Conservation (phyloP, 2,797 vertebrate species). For the Lacerta bilineata region DNA sequence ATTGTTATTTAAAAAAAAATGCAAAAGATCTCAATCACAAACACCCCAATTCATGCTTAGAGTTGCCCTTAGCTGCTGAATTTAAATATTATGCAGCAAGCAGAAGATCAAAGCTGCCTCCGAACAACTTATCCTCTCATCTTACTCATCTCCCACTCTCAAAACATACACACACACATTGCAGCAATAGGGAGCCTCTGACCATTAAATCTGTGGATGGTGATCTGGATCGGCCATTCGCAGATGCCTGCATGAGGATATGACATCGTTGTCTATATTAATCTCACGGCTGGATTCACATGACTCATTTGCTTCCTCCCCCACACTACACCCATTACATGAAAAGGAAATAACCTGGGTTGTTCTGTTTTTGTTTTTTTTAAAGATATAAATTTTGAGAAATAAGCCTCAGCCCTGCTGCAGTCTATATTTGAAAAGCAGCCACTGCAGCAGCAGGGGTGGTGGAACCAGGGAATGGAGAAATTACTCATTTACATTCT, state of each 20-base stretch:
- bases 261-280: slow-evolving; percentile 80
- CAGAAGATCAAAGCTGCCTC: slow-evolving; percentile 76
- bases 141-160: not conserved
- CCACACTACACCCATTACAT: slow-evolving; percentile 64
- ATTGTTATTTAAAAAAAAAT: not conserved
- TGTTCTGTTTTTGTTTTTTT: not conserved
- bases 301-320: slow-evolving; percentile 73
- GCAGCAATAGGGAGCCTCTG: slow-evolving; percentile 65
- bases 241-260: slow-evolving; percentile 72
- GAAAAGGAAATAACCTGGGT: slow-evolving; percentile 72
- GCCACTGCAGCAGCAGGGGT: not conserved
- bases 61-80: slow-evolving; percentile 64
- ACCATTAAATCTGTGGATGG: slow-evolving; percentile 79
- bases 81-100: slow-evolving; percentile 75
- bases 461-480: not conserved
- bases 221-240: slow-evolving; percentile 74
- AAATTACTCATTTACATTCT: slow-evolving; percentile 39
- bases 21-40: slow-evolving; percentile 32
- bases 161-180: slow-evolving; percentile 47
- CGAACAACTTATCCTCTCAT: slow-evolving; percentile 63
- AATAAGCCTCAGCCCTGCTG: slow-evolving; percentile 45
- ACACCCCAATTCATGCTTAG: too few species aligned
- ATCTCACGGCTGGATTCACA: slow-evolving; percentile 77
- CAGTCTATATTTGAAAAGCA: slow-evolving; percentile 31
- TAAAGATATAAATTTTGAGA: slow-evolving; percentile 64